phyloP scores from a whole-genome alignment of 2,113 vertebrate genomes.

The Zapornia atra region DNA sequence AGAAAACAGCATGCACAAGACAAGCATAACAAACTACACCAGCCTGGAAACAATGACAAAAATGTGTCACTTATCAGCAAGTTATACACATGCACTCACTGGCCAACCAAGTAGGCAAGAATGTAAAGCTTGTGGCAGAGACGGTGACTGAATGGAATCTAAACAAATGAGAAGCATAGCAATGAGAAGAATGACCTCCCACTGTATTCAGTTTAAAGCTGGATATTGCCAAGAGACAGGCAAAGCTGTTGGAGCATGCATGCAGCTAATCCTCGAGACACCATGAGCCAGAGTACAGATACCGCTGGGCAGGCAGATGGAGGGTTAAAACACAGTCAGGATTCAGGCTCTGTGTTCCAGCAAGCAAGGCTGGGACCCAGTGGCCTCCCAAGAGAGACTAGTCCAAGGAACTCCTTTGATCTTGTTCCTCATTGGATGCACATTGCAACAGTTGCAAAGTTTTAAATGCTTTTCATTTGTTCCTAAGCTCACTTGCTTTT shows the following conservation, averaged over 20 bases:
- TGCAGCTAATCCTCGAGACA: background rate
- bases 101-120: background rate
- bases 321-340: background rate
- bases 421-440: background rate
- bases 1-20: background rate
- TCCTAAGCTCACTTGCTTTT: background rate
- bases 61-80: slow-evolving; percentile 48
- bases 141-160: background rate
- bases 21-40: background rate
- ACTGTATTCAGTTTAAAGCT: background rate
- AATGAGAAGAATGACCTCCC: slow-evolving; percentile 14
- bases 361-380: background rate
- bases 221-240: background rate
- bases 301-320: background rate
- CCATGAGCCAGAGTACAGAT: slow-evolving; percentile 19
- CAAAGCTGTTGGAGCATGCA: background rate
- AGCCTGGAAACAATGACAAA: slow-evolving; percentile 35
- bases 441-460: background rate
- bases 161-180: slow-evolving; percentile 33
- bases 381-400: background rate
- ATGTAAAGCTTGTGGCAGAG: background rate
- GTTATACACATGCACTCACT: background rate
- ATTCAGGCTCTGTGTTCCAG: background rate
- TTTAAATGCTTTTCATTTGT: background rate
- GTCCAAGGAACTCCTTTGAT: background rate